Base-by-base conservation (phyloP, 2,113 vertebrate species). In the Festucalex cinctus region DNA sequence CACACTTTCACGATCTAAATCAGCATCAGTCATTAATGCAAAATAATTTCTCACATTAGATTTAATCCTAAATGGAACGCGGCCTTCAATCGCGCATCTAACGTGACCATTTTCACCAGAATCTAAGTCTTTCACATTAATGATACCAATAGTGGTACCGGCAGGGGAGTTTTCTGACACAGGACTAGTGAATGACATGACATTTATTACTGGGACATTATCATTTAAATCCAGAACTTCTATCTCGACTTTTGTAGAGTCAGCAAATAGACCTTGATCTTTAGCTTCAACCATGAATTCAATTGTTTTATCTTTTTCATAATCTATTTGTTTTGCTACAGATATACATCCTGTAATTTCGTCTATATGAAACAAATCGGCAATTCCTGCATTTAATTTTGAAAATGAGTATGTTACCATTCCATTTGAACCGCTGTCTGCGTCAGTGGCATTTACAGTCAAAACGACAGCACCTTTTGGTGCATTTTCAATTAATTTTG, bases 161-260 rank as follows among this genome's bases (percentile, higher is more conserved):
- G 66, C 13, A 5, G 1, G 70, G 0, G 73, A 43, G 35, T 88
- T 80, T 5, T 90, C 89, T 0, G 80, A 72, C 0, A 90, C 1
- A 0, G 74, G 26, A 7, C 48, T 86, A 0, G 82, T 79, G 44
- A 87, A 84, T 9, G 88, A 90, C 86, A 86, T 81, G 0, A 85
- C 1, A 8, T 46, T 73, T 6, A 91, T 86, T 2, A 68, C 24
- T 0, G 89, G 88, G 0, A 4, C 32, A 37, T 91, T 90, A 39
- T 91, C 89, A 46, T 91, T 91, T 0, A 86, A 17, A 13, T 91
- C 89, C 9, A 1, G 0, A 0, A 91, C 62, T 6, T 90, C 88
- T 17, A 91, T 37, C 13, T 86, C 60, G 0, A 91, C 46, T 49
- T 86, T 85, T 62, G 85, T 78, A 0, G 81, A 60, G 0, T 77